Base-by-base conservation (phyloP, 1,140 invertebrate species). In the Aphelenchoides besseyi region DNA sequence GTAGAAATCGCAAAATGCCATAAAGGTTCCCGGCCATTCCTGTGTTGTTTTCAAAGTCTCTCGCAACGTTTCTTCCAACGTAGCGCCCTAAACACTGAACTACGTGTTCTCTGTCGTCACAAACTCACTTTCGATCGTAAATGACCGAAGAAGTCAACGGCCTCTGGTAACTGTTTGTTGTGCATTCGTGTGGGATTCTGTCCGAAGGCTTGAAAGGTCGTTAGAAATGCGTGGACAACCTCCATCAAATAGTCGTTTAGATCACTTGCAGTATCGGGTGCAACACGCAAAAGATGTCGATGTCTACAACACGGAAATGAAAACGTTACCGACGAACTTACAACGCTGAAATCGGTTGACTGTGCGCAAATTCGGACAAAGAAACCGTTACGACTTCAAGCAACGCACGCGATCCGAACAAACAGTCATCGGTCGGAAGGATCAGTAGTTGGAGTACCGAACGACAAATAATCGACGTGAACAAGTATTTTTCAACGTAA, bases 1-100 rank as follows among this genome's bases (percentile, higher is more conserved):
- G 74, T 72, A 74, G 64, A n/a, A 77, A 18, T 53, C 30, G n/a
- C 61, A 77, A 26, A 76, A 70, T 37, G 5, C 48, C 28, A 23
- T 71, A 69, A 32, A 74, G 35, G 33, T 23, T 28, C n/a, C 23
- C 59, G 36, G 23, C 54, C 8, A 18, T 18, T 69, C 59, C 48
- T 30, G 16, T 26, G 62, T 35, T 64, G 1, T 30, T 28, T 5
- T 30, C 5, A 68, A 3, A 18, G 18, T 8, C 32, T 28, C 26
- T 5, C 2, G n/a, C 16, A 37, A 18, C 12, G 16, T 28, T 8
- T 18, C 52, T 32, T 70, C 69, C 12, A 70, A 23, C 18, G 26
- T 28, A 8, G 23, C 35, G 18, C 68, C 69, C 69, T 70, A 71
- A 68, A 72, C 5, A 68, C 16, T 70, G 3, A 8, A 54, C 18